A percentile compares a stretch with the other conserved stretches of the same genome.
phyloP scores from a whole-genome alignment of 2,113 vertebrate genomes.

The Cyanistes caeruleus region DNA sequence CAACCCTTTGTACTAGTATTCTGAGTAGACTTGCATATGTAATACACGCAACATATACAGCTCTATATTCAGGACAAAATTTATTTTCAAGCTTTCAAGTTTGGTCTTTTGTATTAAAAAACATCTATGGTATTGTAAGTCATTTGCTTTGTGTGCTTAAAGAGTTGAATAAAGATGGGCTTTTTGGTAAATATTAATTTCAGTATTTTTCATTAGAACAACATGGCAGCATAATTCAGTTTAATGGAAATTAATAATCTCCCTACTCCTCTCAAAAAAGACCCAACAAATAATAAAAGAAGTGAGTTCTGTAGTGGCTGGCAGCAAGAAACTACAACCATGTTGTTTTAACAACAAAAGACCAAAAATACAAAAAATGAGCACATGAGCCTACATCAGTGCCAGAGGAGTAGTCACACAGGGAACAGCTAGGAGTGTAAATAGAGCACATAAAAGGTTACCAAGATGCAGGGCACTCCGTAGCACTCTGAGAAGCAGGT shows the following conservation, averaged over 20 bases:
- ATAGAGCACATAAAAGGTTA: not conserved
- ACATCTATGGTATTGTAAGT: not conserved
- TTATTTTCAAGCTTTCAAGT: not conserved
- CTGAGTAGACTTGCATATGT: not conserved
- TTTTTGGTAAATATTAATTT: conserved; percentile 10
- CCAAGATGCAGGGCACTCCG: fast-evolving
- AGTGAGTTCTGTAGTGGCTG: not conserved
- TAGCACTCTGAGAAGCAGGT: not conserved
- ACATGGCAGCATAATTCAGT: not conserved
- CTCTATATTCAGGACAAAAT: not conserved
- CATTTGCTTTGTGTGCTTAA: not conserved
- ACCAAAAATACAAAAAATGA: not conserved
- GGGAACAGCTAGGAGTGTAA: not conserved
- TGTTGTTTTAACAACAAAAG: not conserved
- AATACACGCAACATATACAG: not conserved
- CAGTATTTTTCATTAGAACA: not conserved
- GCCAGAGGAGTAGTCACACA: not conserved
- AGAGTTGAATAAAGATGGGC: not conserved
- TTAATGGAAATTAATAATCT: not conserved
- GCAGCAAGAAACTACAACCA: not conserved
- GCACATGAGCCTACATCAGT: not conserved
- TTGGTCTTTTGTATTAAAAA: not conserved
- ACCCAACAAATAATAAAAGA: not conserved
- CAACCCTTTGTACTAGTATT: not conserved
- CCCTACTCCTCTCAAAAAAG: not conserved